Evolutionary conservation across 2,797 vertebrate species (phyloP), one percentile per base, ranked within the genome.

Genomic region (Lepilemur ruficaudatus): DNA sequence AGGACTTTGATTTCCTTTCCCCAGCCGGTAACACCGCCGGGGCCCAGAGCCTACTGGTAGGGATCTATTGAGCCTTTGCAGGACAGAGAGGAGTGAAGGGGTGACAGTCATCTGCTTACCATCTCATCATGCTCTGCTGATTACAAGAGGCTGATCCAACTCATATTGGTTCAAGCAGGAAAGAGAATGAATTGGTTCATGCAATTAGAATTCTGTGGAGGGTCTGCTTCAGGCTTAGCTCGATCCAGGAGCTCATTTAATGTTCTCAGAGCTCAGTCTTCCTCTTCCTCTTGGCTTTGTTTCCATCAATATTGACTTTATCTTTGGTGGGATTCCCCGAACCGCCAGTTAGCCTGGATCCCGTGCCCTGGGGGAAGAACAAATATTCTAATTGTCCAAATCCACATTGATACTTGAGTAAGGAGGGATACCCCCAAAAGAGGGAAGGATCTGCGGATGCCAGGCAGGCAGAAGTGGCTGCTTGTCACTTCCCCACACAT

Each of bases 11-110:
- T 57, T 59, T 63, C 18, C 25, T 46, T 70, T 25, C 28, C 41
- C 13, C 22, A 67, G 35, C 52, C 38, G 0, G 0, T 80, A 12
- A 17, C 5, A 10, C 22, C 0, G 0, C 41, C 0, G 7, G n/a
- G n/a, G 18, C 59, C 72, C 15, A 57, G 86, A 25, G 50, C 72
- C 59, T 70, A 0, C 25, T 1, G 18, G 35, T 1, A 9, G 80
- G 41, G n/a, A 15, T 28, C 65, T 50, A 50, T 11, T 9, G 30
- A 72, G 61, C 4, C 41, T 95, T 41, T 46, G 41, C 15, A 4
- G 57, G 35, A 80, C 35, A 46, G 50, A 72, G 20, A 22, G 2
- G 7, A 0, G 0, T 28, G 11, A 4, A 38, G 67, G 25, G 22
- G 25, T 17, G 8, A 1, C 17, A 4, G 4, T 11, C 48, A 7